phyloP scores from a whole-genome alignment of 2,888 invertebrate genomes.

The Amblyjoppa proteus region DNA sequence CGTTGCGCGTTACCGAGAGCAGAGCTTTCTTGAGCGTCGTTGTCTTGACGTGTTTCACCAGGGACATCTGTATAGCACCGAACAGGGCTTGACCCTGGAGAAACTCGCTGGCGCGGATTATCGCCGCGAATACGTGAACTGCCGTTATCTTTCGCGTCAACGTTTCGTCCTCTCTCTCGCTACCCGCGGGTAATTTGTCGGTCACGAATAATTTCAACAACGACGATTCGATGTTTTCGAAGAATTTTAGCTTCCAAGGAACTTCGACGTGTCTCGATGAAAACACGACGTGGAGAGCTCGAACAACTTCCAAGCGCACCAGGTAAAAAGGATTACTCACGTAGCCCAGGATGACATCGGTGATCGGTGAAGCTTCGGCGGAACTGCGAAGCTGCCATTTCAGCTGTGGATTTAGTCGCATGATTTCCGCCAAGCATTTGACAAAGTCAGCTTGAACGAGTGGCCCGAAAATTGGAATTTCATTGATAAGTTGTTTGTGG shows the following conservation, averaged over 20 bases:
- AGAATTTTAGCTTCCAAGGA: constrained; percentile 78
- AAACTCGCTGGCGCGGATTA: constrained; percentile 86
- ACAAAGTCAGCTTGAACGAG: constrained; percentile 82
- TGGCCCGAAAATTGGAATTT: constrained; percentile 80
- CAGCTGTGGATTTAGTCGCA: constrained; percentile 79
- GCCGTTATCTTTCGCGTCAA: constrained; percentile 87
- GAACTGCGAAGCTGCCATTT: constrained; percentile 75
- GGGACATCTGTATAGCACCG: constrained; percentile 86
- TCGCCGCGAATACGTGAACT: constrained; percentile 86
- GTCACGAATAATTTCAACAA: constrained; percentile 82
- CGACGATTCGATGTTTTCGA: constrained; percentile 79
- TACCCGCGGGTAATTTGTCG: constrained; percentile 83
- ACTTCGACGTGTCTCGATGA: constrained; percentile 70
- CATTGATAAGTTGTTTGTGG: constrained; percentile 18
- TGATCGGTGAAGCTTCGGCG: constrained; percentile 59
- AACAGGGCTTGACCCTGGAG: constrained; percentile 86
- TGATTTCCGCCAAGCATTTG: constrained; percentile 83
- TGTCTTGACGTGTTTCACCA: constrained; percentile 85
- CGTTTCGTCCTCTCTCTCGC: constrained; percentile 86
- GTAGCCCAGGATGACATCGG: constrained; percentile 75
- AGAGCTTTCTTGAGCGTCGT: constrained; percentile 85
- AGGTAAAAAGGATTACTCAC: constrained; percentile 83
- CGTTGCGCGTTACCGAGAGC: constrained; percentile 80
- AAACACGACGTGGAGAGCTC: constrained; percentile 82
- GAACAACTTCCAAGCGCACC: constrained; percentile 84